A percentile compares a stretch with the other conserved stretches of the same genome.
These are phyloP conservation scores for Seriola quinqueradiata DNA, from an alignment of 2,113 vertebrate species.

Conservation along the genomic window DNA sequence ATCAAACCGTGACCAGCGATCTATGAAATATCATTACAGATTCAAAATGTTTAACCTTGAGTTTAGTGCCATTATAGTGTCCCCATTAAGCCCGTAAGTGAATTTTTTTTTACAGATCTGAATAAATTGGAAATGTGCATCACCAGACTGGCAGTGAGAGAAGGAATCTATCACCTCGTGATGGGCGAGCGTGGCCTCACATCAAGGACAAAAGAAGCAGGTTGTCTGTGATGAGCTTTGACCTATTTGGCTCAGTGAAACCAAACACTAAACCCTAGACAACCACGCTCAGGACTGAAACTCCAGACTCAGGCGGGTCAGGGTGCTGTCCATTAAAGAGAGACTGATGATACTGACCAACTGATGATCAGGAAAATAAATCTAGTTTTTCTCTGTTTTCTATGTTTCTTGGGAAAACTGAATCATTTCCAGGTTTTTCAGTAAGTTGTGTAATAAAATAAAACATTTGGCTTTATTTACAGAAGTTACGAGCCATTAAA, in stretches of 20 bases:
- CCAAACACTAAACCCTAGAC: slow-evolving; percentile 40
- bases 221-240: slow-evolving; percentile 48
- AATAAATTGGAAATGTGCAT: slow-evolving; percentile 48
- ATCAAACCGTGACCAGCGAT: slow-evolving; percentile 19
- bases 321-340: not conserved
- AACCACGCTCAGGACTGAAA: slow-evolving; percentile 43
- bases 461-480: not conserved
- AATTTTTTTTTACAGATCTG: slow-evolving; percentile 19
- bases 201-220: slow-evolving; percentile 57
- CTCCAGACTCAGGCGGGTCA: slow-evolving; percentile 22
- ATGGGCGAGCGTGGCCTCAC: slow-evolving; percentile 46
- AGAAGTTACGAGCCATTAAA: not conserved
- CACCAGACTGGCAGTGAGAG: not conserved
- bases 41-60: slow-evolving; percentile 40
- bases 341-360: not conserved
- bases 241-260: slow-evolving; percentile 47
- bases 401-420: not conserved
- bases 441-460: not conserved
- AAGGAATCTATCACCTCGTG: slow-evolving; percentile 46
- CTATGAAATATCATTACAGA: slow-evolving; percentile 31
- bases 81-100: slow-evolving; percentile 16
- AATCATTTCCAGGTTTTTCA: not conserved
- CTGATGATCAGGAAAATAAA: too few species aligned
- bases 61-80: slow-evolving; percentile 29
- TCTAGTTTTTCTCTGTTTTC: not conserved